Evolutionary conservation across 2,888 invertebrate species (phyloP).

Genomic region (Andrena bicolor): DNA sequence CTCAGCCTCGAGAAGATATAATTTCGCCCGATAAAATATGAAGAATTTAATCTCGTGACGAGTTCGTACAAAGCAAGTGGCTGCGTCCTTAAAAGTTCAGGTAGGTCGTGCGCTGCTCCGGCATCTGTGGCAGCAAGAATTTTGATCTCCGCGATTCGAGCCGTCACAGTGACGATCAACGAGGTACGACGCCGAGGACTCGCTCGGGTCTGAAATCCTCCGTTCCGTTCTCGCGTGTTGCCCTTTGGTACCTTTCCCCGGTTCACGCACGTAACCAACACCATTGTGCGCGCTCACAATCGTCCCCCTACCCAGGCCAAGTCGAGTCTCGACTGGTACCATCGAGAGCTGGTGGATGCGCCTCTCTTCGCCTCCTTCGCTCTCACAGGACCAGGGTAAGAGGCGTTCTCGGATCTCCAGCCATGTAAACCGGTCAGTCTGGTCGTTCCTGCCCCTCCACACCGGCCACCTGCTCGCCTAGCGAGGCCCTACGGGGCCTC

Average conservation of each 20-base stretch:
- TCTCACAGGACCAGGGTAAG: constrained; percentile 64
- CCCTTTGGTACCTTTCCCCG: constrained; percentile 50
- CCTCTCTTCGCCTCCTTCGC: constrained; percentile 56
- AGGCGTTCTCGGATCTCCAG: constrained; percentile 78
- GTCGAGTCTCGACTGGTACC: constrained; percentile 34
- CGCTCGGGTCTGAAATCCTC: constrained; percentile 52
- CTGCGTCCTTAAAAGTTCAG: too few relatives aligned
- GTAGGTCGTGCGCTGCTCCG: too few relatives aligned
- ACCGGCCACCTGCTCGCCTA: constrained; percentile 81
- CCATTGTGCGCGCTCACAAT: constrained; percentile 32
- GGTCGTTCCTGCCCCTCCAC: constrained; percentile 79
- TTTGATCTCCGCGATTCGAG: neutral
- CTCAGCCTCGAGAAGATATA: neutral
- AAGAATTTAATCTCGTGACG: too few relatives aligned
- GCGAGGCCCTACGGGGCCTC: constrained; percentile 72
- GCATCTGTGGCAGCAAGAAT: too few relatives aligned
- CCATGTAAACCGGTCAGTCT: constrained; percentile 84
- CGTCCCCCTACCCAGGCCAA: constrained; percentile 34
- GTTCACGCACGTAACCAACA: constrained; percentile 35
- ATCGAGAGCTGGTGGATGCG: constrained; percentile 36
- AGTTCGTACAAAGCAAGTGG: too few relatives aligned
- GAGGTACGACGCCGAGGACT: neutral
- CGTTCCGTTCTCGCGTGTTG: constrained; percentile 39
- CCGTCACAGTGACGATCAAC: neutral
- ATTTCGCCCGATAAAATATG: neutral